Base-by-base conservation (phyloP, 2,888 invertebrate species). In the Erebia palarica region DNA sequence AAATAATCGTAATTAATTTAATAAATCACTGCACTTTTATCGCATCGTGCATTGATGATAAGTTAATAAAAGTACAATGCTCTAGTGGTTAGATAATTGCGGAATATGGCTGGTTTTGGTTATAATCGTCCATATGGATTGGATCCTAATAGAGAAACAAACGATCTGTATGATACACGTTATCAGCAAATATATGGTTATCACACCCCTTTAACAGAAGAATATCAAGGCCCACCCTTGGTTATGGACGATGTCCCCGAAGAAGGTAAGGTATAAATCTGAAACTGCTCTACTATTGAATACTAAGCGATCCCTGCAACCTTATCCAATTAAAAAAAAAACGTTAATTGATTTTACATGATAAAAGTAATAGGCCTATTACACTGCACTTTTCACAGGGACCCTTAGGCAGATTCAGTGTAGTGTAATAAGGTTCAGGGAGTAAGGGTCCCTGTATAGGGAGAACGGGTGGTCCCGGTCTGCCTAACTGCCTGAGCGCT, bases 111-210 rank as follows among this genome's bases (percentile, higher is more conserved):
- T 81, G 93, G 93, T 69, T 91, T 94, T 81, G 88, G 87, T 70
- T 93, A 89, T 75, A 92, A 92, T 74, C 86, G 93, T 74, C 93
- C 93, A 1, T 92, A 80, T 79, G 91, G 91, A 60, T 78, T 93
- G 70, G 92, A 93, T 82, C 90, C 88, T 9, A 90, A 91, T 77
- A 86, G 86, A 76, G 92, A 93, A 83, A 86, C 88, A 1, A 92
- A 87, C 77, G 92, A 93, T 78, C 82, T 93, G 69, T 92, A 92
- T 74, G 92, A 93, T 83, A 90, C 91, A 65, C 90, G 93, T 59
- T 93, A 91, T 80, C 92, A 92, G 81, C 93, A 93, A 78, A 92
- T 93, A 69, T 93, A 92, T 81, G 93, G 93, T 13, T 92, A 93
- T 77, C 91, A 91, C 78, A 93, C 92, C 51, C 92, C 93, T 66